Base-by-base conservation (phyloP, 2,797 vertebrate genomes). In the Tachyglossus aculeatus region DNA sequence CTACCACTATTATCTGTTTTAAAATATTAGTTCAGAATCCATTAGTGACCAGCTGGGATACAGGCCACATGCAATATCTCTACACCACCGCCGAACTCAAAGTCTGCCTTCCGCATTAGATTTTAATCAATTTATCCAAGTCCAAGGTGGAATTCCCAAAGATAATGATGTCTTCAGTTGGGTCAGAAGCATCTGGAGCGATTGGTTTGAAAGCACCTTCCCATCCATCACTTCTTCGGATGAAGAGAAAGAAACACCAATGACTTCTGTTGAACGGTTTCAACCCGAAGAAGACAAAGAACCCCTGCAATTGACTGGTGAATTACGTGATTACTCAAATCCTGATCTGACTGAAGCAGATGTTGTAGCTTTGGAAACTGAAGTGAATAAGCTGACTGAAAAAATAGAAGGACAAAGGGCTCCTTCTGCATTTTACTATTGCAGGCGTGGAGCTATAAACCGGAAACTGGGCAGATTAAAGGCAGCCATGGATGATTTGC, bases 381-480 rank as follows among this genome's bases (percentile, higher is more conserved):
- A 92, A 69, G 77, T 93, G 56, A 75, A 68, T 54, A 38, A 34
- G 12, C 59, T 94, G 59, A 90, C 85, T 62, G 37, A 84, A 67
- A 62, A 87, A 71, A 89, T 92, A 78, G 80, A 74, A n/a, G 76
- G 75, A 7, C 67, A 87, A 60, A 58, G 78, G 13, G 54, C n/a
- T 29, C 44, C 24, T 34, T 79, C 51, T 59, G 77, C 82, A 29
- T 93, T 95, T 84, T 74, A 88, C 55, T 90, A 80, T 55, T 94
- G 91, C 76, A 91, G 92, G 7, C 86, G 85, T 22, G 91, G 92
- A 75, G 91, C 88, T 34, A 80, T 93, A 25, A 71, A 86, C 50
- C 93, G 88, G 54, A 95, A 93, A 74, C 80, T 91, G 65, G 92
- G 89, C 52, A 92, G 89, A 32, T 79, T 94, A 56, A 82, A 78